Percentiles rank a stretch among this genome's conserved stretches.
These are phyloP conservation scores for Phrynocephalus vlangalii DNA, from an alignment of 2,797 vertebrate species.

Conservation along the genomic window DNA sequence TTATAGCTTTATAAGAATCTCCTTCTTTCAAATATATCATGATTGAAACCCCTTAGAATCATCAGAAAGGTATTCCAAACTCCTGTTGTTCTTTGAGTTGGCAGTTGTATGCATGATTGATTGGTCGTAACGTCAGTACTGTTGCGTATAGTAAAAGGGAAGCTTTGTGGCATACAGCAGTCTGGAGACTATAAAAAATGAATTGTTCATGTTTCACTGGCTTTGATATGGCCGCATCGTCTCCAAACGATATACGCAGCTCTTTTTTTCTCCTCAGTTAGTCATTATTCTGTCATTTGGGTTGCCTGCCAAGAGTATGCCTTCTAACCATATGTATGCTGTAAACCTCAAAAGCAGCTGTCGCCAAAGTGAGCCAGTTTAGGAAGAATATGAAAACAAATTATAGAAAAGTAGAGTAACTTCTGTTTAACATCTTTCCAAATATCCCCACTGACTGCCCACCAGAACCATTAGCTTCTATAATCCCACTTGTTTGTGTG, in stretches of 20 bases:
- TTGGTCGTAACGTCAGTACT: background rate
- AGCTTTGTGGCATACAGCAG: constrained; percentile 17
- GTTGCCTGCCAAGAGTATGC: constrained; percentile 50
- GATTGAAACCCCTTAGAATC: constrained; percentile 4
- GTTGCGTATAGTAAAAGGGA: constrained; percentile 34
- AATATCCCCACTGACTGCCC: constrained; percentile 55
- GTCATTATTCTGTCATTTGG: constrained; percentile 63
- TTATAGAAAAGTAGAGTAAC: constrained; percentile 67
- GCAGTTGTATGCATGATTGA: background rate
- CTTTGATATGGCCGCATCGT: constrained; percentile 50
- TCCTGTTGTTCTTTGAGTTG: constrained; percentile 5
- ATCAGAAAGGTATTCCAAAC: background rate
- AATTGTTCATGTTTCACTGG: constrained; percentile 55
- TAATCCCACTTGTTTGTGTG: constrained; percentile 66
- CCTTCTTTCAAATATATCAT: background rate
- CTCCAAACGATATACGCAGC: constrained; percentile 65
- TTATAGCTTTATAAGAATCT: background rate
- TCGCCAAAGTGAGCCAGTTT: constrained; percentile 53
- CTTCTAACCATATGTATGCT: constrained; percentile 44
- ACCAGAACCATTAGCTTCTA: constrained; percentile 39
- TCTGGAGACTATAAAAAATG: constrained; percentile 52
- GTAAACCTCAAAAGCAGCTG: constrained; percentile 65
- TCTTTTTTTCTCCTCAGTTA: constrained; percentile 48
- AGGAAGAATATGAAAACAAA: constrained; percentile 70
- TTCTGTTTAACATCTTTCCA: constrained; percentile 65